Conservation (phyloP, 2,113 vertebrate species). For the Herpetotheres cachinnans region DNA sequence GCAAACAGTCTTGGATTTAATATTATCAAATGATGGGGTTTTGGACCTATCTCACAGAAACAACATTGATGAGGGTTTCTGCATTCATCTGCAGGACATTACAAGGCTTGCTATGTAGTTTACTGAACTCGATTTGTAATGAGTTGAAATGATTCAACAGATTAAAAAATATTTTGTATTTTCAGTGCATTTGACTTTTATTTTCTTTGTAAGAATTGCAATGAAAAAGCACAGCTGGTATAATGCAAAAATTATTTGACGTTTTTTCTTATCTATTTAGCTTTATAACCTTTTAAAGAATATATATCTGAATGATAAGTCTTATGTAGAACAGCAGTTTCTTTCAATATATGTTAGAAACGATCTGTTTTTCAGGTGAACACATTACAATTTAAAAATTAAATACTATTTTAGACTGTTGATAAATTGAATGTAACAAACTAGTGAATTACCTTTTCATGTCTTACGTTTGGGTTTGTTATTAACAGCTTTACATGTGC, state of each 20-base stretch:
- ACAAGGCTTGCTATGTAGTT: background rate
- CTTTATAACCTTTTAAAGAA: background rate
- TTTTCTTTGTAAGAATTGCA: background rate
- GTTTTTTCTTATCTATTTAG: background rate
- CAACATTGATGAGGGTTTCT: background rate
- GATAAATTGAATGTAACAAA: background rate
- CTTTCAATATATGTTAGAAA: background rate
- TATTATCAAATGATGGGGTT: background rate
- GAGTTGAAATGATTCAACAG: background rate
- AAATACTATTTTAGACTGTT: background rate
- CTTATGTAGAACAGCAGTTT: background rate
- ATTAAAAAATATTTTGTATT: background rate
- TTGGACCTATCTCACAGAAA: background rate
- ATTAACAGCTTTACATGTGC: background rate
- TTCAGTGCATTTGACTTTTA: background rate
- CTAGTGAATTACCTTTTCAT: background rate
- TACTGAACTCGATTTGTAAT: background rate
- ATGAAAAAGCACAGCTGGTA: background rate
- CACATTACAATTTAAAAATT: background rate
- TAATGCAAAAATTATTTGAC: background rate
- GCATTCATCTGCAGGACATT: background rate
- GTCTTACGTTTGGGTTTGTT: background rate
- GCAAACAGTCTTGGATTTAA: background rate
- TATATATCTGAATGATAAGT: background rate
- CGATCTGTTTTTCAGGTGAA: background rate